Base-by-base conservation (phyloP, 2,113 vertebrate species). In the Pampusana beccarii region DNA sequence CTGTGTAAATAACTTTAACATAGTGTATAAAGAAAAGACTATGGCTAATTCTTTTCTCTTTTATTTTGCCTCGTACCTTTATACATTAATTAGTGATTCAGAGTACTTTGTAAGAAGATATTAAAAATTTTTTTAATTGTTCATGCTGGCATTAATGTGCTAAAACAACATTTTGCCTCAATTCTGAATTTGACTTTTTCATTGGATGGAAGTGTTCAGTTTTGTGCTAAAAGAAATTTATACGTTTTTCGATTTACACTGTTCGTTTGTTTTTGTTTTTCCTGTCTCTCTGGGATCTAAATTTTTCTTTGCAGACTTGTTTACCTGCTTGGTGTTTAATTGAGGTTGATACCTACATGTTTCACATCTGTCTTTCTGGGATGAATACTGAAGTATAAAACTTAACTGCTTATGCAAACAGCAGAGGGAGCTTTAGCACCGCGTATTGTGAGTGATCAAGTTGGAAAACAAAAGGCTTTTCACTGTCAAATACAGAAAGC, bases 391-490 rank as follows among this genome's bases (percentile, higher is more conserved):
- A n/a, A 38, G 20, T n/a, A 25, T 36, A 36, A 44, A 61, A 61
- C 11, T 48, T 38, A 38, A 5, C 26, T 61, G 70, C 40, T 69
- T 40, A 31, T 61, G 54, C 69, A 42, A 38, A 95, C 97, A 94
- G 91, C 94, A 97, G 97, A 93, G 97, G 97, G 96, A 97, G 96
- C 96, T 86, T 65, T 67, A 94, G 56, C 36, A 80, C 86, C 2
- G 0, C 1, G 4, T 51, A 40, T 83, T 73, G 83, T 29, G 25
- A 54, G 6, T 5, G 5, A 11, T 26, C 13, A 6, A 12, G 9
- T 5, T 80, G 54, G 65, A 53, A 72, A 70, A 6, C 3, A 60
- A 24, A 13, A 57, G n/a, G 8, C 12, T 90, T 93, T 81, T 72
- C 46, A n/a, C 33, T 83, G 87, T 26, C 8, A 48, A 14, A 23